A percentile compares a stretch with the other conserved stretches of the same genome.
phyloP scores from a whole-genome alignment of 2,888 invertebrate species.

The Cyrtodaria siliqua region DNA sequence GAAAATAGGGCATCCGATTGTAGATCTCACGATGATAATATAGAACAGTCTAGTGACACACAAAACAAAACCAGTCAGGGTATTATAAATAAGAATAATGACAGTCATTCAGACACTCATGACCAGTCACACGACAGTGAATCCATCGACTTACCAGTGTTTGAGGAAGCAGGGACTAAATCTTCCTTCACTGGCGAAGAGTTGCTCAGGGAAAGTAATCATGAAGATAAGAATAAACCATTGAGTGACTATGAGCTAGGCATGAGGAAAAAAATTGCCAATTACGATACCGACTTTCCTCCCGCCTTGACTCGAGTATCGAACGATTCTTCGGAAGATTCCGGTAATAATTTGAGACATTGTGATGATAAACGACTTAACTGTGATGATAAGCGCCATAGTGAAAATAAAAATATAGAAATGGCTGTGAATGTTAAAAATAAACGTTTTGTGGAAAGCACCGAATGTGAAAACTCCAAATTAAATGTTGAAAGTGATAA shows the following conservation, averaged over 20 bases:
- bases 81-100: constrained; percentile 22
- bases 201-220: constrained; percentile 26
- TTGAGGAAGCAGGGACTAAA: constrained; percentile 34
- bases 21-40: background rate
- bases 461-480: no score
- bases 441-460: no score
- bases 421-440: no score
- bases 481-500: no score
- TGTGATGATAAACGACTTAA: no score
- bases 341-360: no score
- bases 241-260: background rate
- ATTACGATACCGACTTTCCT: constrained; percentile 53
- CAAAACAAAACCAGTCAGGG: background rate
- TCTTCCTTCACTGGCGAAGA: constrained; percentile 16
- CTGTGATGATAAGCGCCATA: no score
- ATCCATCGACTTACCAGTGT: constrained; percentile 34
- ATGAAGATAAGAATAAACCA: background rate
- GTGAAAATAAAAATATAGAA: no score
- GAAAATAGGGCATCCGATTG: background rate
- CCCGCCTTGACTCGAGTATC: constrained; percentile 19
- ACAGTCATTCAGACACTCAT: constrained; percentile 25
- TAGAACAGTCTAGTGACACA: background rate
- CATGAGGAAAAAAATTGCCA: constrained; percentile 26
- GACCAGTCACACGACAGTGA: constrained; percentile 32
- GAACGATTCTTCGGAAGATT: no score